Evolutionary conservation across 2,113 vertebrate genomes (phyloP).

Genomic region (Puffinus mauretanicus): DNA sequence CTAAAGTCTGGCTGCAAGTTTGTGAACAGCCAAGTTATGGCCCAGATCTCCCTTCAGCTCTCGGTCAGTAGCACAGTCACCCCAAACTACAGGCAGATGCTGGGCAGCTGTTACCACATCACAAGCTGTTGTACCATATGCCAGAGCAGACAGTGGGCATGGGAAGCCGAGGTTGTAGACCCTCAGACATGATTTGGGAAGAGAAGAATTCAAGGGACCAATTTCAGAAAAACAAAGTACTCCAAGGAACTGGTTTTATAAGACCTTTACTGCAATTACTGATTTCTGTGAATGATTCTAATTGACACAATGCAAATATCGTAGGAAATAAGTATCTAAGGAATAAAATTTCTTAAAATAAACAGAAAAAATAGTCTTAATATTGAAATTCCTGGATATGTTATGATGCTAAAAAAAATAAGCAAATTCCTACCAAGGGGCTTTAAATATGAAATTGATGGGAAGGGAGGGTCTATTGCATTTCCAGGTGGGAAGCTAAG

Average conservation of each 20-base stretch:
- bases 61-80: neutral
- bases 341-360: neutral
- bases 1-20: neutral
- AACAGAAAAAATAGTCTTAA: neutral
- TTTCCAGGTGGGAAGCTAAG: neutral
- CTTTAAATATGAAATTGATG: neutral
- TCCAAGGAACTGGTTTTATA: neutral
- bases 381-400: neutral
- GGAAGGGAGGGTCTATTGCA: neutral
- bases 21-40: neutral
- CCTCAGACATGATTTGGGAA: neutral
- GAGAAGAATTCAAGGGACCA: neutral
- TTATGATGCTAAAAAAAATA: neutral
- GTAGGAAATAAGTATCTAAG: neutral
- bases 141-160: neutral
- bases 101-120: neutral
- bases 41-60: neutral
- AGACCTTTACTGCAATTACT: neutral
- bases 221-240: neutral
- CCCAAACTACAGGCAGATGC: neutral
- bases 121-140: neutral
- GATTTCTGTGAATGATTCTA: neutral
- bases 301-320: neutral
- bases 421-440: rapidly evolving
- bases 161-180: neutral